These are phyloP conservation scores for Drosophila equinoxialis DNA, from an alignment of 1,140 invertebrate species.

Conservation along the genomic window DNA sequence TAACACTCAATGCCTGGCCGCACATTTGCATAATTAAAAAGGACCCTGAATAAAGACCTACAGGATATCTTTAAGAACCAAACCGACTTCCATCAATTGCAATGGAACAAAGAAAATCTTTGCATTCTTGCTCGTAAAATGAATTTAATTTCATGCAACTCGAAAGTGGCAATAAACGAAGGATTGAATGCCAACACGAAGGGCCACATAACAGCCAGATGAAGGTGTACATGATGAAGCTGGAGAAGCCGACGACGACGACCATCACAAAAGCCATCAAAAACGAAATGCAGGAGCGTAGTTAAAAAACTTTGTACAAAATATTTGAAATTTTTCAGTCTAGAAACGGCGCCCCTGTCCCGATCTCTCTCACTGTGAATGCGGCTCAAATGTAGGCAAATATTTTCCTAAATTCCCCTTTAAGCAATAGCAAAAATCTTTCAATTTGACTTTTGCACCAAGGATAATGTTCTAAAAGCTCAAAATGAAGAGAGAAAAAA, in stretches of 20 bases:
- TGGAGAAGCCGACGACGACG: background rate
- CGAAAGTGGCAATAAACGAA: conserved; percentile 75
- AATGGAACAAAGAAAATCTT: conserved; percentile 24
- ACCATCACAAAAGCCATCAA: conserved; percentile 17
- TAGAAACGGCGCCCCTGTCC: background rate
- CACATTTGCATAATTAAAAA: conserved; percentile 79
- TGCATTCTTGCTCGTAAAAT: conserved; percentile 72
- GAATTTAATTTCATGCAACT: conserved; percentile 77
- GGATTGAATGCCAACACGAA: conserved; percentile 60
- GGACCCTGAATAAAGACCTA: conserved; percentile 15
- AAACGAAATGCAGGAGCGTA: conserved; percentile 1
- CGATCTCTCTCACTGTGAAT: background rate
- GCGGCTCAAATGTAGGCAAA: conserved; percentile 4
- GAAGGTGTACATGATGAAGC: conserved; percentile 5
- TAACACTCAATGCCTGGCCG: conserved; percentile 64
- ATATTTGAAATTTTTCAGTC: background rate
- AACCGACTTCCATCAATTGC: conserved; percentile 52
- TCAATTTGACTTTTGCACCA: conserved; percentile 58
- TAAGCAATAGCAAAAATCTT: conserved; percentile 71
- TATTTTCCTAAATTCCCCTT: conserved; percentile 26
- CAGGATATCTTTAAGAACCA: conserved; percentile 43
- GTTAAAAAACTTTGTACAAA: background rate
- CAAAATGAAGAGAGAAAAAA: conserved; percentile 1
- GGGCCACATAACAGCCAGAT: conserved; percentile 46
- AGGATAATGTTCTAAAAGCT: conserved; percentile 58